Conservation (phyloP, 2,888 invertebrate genomes). For the Odontocolon sp. region DNA sequence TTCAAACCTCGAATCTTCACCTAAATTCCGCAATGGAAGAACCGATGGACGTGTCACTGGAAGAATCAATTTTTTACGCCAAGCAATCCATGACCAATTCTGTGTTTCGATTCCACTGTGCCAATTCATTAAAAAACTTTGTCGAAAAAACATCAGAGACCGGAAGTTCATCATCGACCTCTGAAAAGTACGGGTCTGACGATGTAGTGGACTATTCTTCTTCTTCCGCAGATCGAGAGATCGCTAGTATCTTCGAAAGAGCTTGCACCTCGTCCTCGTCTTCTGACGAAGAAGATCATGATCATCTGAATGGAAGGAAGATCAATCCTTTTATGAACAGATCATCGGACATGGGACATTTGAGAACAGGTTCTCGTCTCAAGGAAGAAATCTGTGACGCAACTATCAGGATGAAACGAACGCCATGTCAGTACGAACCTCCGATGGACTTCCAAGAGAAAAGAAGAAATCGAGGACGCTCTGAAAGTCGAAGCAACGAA, state of each 20-base stretch:
- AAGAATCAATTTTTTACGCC: background rate
- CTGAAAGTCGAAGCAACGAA: background rate
- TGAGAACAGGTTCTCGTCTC: background rate
- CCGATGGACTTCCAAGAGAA: background rate
- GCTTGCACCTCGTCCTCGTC: slow-evolving; percentile 43
- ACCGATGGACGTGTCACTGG: slow-evolving; percentile 44
- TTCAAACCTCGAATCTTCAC: background rate
- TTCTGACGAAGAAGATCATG: slow-evolving; percentile 36
- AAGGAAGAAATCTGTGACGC: slow-evolving; percentile 6
- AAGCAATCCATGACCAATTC: slow-evolving; percentile 35
- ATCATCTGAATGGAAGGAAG: background rate
- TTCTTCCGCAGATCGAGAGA: slow-evolving; percentile 46
- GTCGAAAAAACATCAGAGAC: background rate
- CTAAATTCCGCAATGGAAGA: slow-evolving; percentile 12
- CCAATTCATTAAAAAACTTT: background rate
- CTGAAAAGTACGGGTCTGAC: background rate
- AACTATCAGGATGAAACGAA: background rate
- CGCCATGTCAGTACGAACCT: background rate
- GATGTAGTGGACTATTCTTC: background rate
- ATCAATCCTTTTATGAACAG: background rate
- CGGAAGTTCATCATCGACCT: background rate
- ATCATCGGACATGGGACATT: background rate
- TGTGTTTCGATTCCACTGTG: background rate
- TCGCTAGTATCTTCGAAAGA: slow-evolving; percentile 36
- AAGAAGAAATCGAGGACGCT: background rate